phyloP scores from a whole-genome alignment of 2,797 vertebrate species.

The Sebastes taczanowskii region DNA sequence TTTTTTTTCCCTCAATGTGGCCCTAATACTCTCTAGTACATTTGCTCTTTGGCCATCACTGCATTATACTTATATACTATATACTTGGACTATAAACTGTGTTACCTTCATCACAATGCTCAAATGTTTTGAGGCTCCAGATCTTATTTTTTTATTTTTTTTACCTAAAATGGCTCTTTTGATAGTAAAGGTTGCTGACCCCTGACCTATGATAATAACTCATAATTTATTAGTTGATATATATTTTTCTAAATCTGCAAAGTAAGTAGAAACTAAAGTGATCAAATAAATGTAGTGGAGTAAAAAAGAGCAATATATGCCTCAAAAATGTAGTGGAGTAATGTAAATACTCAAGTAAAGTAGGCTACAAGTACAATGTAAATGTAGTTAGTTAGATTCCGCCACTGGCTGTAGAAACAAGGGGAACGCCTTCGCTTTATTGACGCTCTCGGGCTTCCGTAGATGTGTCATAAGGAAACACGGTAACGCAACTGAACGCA shows the following conservation, averaged over 20 bases:
- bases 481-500: fast-evolving
- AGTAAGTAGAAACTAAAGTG: not conserved
- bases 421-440: not conserved
- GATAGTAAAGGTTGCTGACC: no score
- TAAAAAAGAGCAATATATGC: no score
- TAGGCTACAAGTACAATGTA: not conserved
- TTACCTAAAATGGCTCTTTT: fast-evolving
- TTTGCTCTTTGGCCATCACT: no score
- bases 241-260: not conserved
- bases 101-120: no score
- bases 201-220: no score
- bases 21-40: no score
- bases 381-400: not conserved
- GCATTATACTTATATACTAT: no score
- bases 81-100: no score
- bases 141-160: fast-evolving
- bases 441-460: conserved; percentile 53
- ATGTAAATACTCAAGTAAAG: not conserved
- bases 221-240: no score
- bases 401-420: not conserved
- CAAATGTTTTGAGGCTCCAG: no score
- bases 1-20: no score
- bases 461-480: conserved; percentile 6
- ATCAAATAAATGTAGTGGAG: no score
- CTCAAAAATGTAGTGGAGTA: not conserved